These are phyloP conservation scores for Dendrocopos noguchii DNA, from an alignment of 2,113 vertebrate species.

Conservation along the genomic window DNA sequence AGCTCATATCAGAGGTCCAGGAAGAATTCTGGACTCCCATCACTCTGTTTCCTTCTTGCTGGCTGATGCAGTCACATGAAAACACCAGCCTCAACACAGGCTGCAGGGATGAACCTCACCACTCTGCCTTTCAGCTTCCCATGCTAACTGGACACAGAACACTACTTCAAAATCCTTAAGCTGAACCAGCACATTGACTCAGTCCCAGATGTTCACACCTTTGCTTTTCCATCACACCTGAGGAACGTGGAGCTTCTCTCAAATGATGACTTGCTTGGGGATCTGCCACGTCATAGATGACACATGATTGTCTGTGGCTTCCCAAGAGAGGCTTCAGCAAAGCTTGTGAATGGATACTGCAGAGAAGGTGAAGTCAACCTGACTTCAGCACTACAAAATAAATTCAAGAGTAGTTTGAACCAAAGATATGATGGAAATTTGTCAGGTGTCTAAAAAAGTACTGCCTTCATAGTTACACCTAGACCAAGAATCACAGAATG, in stretches of 20 bases:
- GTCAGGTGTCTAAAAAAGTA: background rate
- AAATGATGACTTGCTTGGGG: background rate
- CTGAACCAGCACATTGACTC: rapidly evolving
- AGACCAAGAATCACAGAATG: background rate
- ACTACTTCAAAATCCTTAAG: background rate
- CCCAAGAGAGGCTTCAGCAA: background rate
- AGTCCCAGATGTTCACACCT: background rate
- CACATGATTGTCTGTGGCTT: too few relatives aligned
- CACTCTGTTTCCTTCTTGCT: background rate
- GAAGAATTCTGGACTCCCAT: background rate
- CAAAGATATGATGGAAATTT: background rate
- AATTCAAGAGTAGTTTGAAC: background rate
- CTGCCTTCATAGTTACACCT: background rate
- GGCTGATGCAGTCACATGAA: background rate
- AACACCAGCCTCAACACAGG: rapidly evolving
- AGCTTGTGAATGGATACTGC: background rate
- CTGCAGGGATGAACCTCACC: background rate
- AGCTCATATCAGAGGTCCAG: rapidly evolving
- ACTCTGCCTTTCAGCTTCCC: background rate
- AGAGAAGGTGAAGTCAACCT: background rate
- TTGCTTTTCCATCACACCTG: rapidly evolving
- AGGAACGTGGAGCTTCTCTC: background rate
- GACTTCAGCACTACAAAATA: background rate
- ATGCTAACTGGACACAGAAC: background rate
- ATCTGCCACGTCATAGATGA: background rate